Conservation (phyloP, 2,888 invertebrate species). For the Xanthorhoe designata region DNA sequence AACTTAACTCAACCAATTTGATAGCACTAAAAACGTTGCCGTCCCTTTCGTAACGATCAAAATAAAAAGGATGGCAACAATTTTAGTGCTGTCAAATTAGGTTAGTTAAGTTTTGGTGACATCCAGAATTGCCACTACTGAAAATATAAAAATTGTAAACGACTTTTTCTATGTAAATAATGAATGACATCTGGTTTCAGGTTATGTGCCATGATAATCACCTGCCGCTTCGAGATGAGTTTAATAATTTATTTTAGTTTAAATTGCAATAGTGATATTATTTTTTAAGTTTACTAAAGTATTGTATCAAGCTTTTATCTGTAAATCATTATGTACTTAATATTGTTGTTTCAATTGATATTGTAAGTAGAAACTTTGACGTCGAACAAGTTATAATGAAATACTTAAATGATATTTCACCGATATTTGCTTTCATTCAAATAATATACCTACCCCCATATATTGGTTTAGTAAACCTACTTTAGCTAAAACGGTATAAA, state of each 20-base stretch:
- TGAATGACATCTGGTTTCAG: not conserved
- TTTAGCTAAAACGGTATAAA: too few species aligned
- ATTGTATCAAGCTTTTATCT: conserved; percentile 1
- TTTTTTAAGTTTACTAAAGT: conserved; percentile 15
- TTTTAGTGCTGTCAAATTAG: too few species aligned
- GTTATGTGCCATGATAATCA: not conserved
- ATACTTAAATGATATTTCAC: conserved; percentile 1
- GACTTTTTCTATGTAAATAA: not conserved
- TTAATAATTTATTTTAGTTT: not conserved
- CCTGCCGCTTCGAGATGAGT: not conserved
- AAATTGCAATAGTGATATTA: conserved; percentile 16
- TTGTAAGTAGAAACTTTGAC: conserved; percentile 5
- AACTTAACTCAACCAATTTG: too few species aligned
- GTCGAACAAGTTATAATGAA: conserved; percentile 6
- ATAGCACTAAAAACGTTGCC: too few species aligned
- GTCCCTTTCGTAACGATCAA: too few species aligned
- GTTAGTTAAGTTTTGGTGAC: too few species aligned
- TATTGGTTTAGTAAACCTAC: too few species aligned
- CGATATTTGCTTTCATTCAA: not conserved
- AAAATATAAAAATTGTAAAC: too few species aligned
- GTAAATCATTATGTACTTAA: conserved; percentile 3
- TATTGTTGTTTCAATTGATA: not conserved
- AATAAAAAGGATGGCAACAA: too few species aligned
- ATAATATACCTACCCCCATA: not conserved
- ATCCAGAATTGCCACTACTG: too few species aligned